Evolutionary conservation across 2,888 invertebrate species (phyloP).

Genomic region (Endotricha flammealis): DNA sequence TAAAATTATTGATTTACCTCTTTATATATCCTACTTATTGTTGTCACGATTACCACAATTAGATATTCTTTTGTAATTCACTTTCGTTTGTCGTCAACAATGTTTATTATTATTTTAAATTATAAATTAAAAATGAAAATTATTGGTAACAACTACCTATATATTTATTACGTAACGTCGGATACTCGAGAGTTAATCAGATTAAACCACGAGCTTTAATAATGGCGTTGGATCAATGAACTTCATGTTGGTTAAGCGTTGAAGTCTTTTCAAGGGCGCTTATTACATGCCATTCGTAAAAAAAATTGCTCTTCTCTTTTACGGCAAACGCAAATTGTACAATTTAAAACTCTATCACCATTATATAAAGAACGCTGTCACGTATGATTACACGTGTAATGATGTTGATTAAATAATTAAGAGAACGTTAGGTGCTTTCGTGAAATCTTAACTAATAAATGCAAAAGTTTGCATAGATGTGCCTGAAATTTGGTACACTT

Average conservation of each 20-base stretch:
- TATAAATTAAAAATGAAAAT: too few species aligned
- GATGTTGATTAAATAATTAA: constrained; percentile 10
- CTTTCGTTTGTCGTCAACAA: too few species aligned
- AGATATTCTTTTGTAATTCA: too few species aligned
- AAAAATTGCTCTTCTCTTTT: constrained; percentile 21
- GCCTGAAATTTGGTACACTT: too few species aligned
- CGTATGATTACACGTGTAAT: neutral
- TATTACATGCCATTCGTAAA: constrained; percentile 47
- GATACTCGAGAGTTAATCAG: constrained; percentile 13
- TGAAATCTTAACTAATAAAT: too few species aligned
- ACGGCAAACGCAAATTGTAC: constrained; percentile 11
- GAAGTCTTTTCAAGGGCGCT: constrained; percentile 74
- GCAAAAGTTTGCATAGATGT: too few species aligned
- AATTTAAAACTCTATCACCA: constrained; percentile 3
- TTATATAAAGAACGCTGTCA: neutral
- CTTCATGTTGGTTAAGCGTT: constrained; percentile 59
- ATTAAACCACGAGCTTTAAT: constrained; percentile 12
- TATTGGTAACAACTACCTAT: too few species aligned
- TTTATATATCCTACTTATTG: too few species aligned
- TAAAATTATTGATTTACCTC: too few species aligned
- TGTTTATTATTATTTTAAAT: too few species aligned
- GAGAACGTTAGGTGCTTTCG: constrained; percentile 1
- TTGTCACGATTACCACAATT: too few species aligned
- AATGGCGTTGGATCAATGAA: constrained; percentile 48
- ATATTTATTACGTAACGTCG: constrained; percentile 14